Percentiles rank a stretch among this genome's conserved stretches.
Evolutionary conservation across 2,113 vertebrate species (phyloP).

Genomic region (Morone chrysops): DNA sequence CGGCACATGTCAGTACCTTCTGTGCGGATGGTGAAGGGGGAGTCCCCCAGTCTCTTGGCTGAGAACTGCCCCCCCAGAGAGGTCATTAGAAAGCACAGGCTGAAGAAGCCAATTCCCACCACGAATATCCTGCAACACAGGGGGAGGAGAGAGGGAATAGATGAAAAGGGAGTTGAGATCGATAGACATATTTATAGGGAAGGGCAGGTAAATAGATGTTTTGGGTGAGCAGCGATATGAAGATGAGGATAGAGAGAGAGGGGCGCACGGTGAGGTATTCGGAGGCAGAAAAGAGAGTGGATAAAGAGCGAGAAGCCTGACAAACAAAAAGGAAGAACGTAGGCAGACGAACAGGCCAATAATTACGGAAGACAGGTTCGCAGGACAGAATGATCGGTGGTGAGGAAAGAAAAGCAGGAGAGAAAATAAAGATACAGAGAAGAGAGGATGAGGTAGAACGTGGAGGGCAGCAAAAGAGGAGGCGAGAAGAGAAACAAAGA

Average conservation of each 20-base stretch:
- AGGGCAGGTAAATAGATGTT: conserved; percentile 49
- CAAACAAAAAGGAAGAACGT: conserved; percentile 2
- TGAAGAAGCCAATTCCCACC: conserved; percentile 97
- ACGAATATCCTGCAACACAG: conserved; percentile 92
- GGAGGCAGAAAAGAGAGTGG: conserved; percentile 1
- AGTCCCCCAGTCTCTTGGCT: conserved; percentile 93
- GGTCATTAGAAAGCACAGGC: conserved; percentile 98
- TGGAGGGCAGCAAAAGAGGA: not conserved
- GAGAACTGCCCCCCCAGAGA: conserved; percentile 98
- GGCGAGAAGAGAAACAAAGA: not conserved
- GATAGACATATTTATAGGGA: conserved; percentile 30
- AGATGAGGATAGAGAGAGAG: conserved; percentile 8
- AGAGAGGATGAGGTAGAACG: not conserved
- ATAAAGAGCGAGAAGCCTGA: conserved; percentile 1
- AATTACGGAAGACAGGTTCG: conserved; percentile 21
- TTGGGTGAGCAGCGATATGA: conserved; percentile 14
- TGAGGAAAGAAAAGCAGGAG: not conserved
- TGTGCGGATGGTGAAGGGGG: conserved; percentile 95
- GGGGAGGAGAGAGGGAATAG: conserved; percentile 39
- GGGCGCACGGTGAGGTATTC: not conserved
- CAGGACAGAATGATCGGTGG: conserved; percentile 18
- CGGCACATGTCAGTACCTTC: conserved; percentile 88
- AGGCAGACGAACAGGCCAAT: conserved; percentile 4
- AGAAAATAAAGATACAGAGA: not conserved
- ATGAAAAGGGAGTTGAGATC: conserved; percentile 33